Base-by-base conservation (phyloP, 2,113 vertebrate genomes). In the Hiodon tergisus region DNA sequence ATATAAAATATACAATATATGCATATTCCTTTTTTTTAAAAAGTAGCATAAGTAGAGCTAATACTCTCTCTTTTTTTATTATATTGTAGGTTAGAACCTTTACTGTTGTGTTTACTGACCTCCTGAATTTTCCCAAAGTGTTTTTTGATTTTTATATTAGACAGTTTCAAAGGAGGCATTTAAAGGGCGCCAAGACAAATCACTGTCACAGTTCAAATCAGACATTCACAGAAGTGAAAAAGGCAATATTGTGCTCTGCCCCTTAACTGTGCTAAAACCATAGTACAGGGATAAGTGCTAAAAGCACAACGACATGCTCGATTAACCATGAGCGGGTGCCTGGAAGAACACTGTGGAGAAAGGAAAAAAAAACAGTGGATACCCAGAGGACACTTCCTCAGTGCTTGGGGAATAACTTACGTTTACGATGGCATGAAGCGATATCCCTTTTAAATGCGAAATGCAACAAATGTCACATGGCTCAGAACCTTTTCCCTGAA, bases 231-330 rank as follows among this genome's bases (percentile, higher is more conserved):
- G 57, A 9, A 51, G 58, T 51, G 47, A 65, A 55, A 46, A 63
- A 16, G n/a, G 52, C 8, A 70, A 76, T 31, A 68, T 16, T 59
- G 65, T 7, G n/a, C 68, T 55, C 16, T 59, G 54, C 59, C 75
- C 61, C 68, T 70, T 65, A 71, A 71, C 68, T 53, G 59, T 57
- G 48, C 68, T 76, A 55, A 76, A 71, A 70, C 58, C 67, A 55
- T 7, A 60, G 67, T 67, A 62, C 69, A 9, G 55, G 59, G 67
- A 69, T 53, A 16, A 69, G 50, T 7, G 16, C 67, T 76, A 58
- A 69, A 76, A 61, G 17, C 57, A 48, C 61, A 53, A 55, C 5
- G 75, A 68, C 68, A 63, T 2, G 68, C 67, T 65, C 67, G 16
- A 76, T 76, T 76, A 70, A 55, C 67, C 50, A 71, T 16, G 13